phyloP scores from a whole-genome alignment of 2,888 invertebrate species.

The Drosophila fulvimacula region DNA sequence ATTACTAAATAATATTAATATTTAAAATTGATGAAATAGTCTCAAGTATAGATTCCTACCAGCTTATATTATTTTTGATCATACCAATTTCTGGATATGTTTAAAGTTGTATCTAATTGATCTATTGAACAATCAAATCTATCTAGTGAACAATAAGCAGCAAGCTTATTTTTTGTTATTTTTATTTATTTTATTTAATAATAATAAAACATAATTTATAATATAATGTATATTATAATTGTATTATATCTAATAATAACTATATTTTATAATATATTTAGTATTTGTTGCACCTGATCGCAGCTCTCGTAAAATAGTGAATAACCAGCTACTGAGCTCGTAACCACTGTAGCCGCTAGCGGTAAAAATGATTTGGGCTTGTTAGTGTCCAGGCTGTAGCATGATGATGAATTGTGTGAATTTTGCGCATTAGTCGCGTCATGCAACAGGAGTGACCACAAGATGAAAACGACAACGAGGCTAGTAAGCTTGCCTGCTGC shows the following conservation, averaged over 20 bases:
- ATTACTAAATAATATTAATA: background rate
- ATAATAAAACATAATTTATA: too few relatives aligned
- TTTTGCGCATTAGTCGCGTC: constrained; percentile 82
- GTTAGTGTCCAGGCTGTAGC: constrained; percentile 78
- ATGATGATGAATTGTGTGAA: constrained; percentile 84
- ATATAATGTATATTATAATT: too few relatives aligned
- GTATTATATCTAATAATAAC: too few relatives aligned
- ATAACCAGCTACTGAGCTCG: background rate
- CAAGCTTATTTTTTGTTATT: too few relatives aligned
- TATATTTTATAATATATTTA: background rate
- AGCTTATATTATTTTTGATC: background rate
- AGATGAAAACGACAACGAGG: constrained; percentile 40
- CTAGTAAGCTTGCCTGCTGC: constrained; percentile 8
- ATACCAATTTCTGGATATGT: too few relatives aligned
- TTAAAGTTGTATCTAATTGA: too few relatives aligned
- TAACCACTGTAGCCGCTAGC: constrained; percentile 42
- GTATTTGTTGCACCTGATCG: background rate
- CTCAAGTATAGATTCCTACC: background rate
- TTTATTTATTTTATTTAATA: too few relatives aligned
- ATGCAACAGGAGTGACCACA: constrained; percentile 56
- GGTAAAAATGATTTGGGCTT: constrained; percentile 81
- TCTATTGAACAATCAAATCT: too few relatives aligned
- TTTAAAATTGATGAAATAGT: background rate
- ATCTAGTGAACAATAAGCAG: too few relatives aligned
- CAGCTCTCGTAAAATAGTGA: background rate